These are phyloP conservation scores for Danaus chrysippus DNA, from an alignment of 2,888 invertebrate genomes.

Conservation along the genomic window DNA sequence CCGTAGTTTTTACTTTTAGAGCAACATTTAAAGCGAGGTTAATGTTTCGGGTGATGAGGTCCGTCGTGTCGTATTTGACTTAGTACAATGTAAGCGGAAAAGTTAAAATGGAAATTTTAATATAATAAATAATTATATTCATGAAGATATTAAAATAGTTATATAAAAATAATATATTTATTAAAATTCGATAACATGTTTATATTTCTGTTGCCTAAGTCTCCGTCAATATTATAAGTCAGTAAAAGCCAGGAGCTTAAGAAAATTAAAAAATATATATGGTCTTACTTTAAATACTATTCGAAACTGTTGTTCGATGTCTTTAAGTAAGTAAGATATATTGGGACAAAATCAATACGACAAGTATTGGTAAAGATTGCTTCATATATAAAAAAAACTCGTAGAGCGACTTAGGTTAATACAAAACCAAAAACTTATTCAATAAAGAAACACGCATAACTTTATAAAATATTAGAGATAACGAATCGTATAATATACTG, in stretches of 20 bases:
- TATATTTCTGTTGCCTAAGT: background rate
- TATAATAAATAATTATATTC: background rate
- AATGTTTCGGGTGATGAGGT: background rate
- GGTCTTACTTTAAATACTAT: no score
- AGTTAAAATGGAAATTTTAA: background rate
- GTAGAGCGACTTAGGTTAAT: no score
- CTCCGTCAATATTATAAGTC: no score
- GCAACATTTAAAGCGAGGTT: background rate
- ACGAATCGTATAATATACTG: constrained; percentile 16
- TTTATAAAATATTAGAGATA: background rate
- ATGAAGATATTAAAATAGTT: background rate
- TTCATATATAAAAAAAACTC: no score
- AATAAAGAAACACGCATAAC: background rate
- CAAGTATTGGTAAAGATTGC: no score
- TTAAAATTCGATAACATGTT: constrained; percentile 20
- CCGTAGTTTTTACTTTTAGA: background rate
- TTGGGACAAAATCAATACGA: no score
- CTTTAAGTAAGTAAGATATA: no score
- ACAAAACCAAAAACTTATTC: background rate
- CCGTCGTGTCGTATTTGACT: background rate
- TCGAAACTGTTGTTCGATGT: no score
- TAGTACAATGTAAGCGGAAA: background rate
- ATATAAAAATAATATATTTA: no score
- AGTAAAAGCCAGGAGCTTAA: no score
- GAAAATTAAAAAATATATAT: no score